Evolutionary conservation across 53 echinoderm and acorn worm genomes (phyloP), one percentile per base, ranked within the genome.

Genomic region (Mesocentrotus franciscanus): DNA sequence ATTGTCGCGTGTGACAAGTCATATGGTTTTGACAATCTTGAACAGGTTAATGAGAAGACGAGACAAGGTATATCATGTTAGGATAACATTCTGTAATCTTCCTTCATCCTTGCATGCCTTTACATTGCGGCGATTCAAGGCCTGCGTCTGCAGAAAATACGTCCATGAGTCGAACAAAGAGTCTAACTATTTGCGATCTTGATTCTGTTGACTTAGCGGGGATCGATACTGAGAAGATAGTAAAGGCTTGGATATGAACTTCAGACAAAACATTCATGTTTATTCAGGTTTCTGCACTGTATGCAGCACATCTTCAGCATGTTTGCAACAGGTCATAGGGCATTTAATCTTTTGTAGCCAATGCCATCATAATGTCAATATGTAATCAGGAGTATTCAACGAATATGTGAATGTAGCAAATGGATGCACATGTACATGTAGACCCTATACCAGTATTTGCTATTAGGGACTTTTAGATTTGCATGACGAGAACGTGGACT

Each of bases 301-400:
- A 49, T 14, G 4, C 30, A 32, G 13, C 10, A 6, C 42, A 16
- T 39, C 20, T 81, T 81, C 81, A 36, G 22, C 8, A 1, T 81
- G 42, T 81, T 81, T 81, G 81, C 81, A 42, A 39, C 6, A 42
- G 81, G 81, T 36, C 42, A 79, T 4, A 39, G 81, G 35, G 39
- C 39, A 42, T 81, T 7, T 15, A 36, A 39, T 39, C 81, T 18
- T 81, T 42, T 81, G 20, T 36, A 81, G 20, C 42, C 81, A 81
- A 81, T 81, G 42, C 22, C 81, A 81, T 36, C 34, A 81, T 36
- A 16, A 39, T 79, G 79, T 79, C 79, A 79, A 79, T 42, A 79
- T 74, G 16, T 74, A 74, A 74, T 74, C 29, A 30, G 14, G 32
- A 30, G 30, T 0, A 74, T 74, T 81, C 81, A 81, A 81, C 22